These are phyloP conservation scores for Hydropotes inermis DNA, from an alignment of 2,113 vertebrate species.

Conservation along the genomic window DNA sequence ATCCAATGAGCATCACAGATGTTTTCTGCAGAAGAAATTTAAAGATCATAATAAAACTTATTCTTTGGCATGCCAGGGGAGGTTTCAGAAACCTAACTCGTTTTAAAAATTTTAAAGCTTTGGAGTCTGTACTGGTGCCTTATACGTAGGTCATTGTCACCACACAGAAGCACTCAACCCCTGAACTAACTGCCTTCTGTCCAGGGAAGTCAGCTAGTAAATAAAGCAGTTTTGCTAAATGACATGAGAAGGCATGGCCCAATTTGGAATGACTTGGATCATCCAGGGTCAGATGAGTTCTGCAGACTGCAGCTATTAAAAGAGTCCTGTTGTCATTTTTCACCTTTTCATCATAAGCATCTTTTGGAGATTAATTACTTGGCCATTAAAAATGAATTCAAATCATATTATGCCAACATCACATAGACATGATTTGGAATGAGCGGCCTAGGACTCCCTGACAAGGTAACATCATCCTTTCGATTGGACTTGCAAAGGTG, in stretches of 20 bases:
- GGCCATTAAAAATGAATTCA: constrained; percentile 32
- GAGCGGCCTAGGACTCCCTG: not conserved
- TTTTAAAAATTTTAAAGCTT: constrained; percentile 62
- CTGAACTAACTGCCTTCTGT: not conserved
- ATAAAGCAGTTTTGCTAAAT: not conserved
- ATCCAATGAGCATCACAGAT: not conserved
- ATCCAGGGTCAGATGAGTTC: not conserved
- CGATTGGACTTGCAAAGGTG: not conserved
- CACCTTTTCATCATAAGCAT: not conserved
- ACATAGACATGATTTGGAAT: not conserved
- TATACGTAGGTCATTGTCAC: constrained; percentile 64
- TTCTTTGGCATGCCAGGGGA: not conserved
- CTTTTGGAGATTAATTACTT: constrained; percentile 33
- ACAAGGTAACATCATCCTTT: not conserved
- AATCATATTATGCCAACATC: not conserved
- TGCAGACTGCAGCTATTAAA: not conserved
- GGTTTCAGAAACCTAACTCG: constrained; percentile 77
- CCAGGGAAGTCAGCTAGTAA: not conserved
- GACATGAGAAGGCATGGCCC: not conserved
- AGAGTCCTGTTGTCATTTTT: constrained; percentile 10
- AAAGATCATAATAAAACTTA: constrained; percentile 25
- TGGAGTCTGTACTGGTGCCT: constrained; percentile 80
- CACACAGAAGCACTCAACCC: not conserved
- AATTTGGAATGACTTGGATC: constrained; percentile 9
- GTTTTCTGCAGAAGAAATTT: not conserved